A percentile compares a stretch with the other conserved stretches of the same genome.
Evolutionary conservation across 1,140 invertebrate genomes (phyloP).

Genomic region (Bombus picipes): DNA sequence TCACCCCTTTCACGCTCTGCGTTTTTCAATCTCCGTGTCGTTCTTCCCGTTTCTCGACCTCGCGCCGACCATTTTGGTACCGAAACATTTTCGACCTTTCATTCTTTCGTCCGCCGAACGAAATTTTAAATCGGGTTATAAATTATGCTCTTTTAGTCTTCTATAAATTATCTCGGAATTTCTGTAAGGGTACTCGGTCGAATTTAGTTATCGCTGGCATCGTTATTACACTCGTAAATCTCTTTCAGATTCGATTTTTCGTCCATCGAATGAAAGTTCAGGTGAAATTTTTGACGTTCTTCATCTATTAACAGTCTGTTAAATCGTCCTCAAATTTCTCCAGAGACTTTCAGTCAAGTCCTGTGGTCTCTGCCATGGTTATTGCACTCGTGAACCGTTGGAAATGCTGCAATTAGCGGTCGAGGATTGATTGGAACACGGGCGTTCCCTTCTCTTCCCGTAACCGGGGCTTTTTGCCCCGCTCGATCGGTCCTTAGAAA

Average conservation of each 20-base stretch:
- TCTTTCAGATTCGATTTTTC: background rate
- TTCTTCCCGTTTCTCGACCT: conserved; percentile 31
- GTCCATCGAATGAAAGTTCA: background rate
- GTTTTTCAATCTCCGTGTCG: conserved; percentile 49
- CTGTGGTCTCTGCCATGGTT: too few relatives aligned
- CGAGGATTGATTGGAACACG: conserved; percentile 41
- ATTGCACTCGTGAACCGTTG: conserved; percentile 1
- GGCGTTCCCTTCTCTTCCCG: conserved; percentile 1
- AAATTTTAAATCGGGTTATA: background rate
- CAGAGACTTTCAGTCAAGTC: too few relatives aligned
- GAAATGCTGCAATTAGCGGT: conserved; percentile 52
- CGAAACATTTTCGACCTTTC: too few relatives aligned
- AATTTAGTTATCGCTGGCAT: too few relatives aligned
- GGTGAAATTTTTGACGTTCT: too few relatives aligned
- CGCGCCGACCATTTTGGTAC: conserved; percentile 36
- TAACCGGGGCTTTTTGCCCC: background rate
- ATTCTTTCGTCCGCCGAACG: background rate
- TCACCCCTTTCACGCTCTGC: conserved; percentile 1
- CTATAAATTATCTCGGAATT: too few relatives aligned
- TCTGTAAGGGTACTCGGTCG: too few relatives aligned
- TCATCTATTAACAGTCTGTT: too few relatives aligned
- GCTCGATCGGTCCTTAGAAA: conserved; percentile 22
- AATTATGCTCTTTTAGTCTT: too few relatives aligned
- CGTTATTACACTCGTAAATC: background rate
- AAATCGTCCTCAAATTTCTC: too few relatives aligned